phyloP scores from a whole-genome alignment of 2,113 vertebrate genomes.

The Zeus faber region DNA sequence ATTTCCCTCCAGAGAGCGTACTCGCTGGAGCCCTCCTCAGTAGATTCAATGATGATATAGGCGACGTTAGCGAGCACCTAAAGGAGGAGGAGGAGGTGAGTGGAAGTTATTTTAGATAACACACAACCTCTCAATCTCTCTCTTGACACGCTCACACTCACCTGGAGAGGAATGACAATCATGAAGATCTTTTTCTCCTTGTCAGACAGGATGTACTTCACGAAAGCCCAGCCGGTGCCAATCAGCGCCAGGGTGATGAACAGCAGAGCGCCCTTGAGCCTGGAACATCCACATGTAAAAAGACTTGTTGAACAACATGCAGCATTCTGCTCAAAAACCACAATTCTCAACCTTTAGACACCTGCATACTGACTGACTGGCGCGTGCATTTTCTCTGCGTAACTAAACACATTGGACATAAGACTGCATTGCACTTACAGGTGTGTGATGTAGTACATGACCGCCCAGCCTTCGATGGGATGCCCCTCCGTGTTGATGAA shows the following conservation, averaged over 20 bases:
- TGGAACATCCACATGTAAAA: slow-evolving; percentile 33
- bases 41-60: slow-evolving; percentile 82
- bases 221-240: slow-evolving; percentile 83
- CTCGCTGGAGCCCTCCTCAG: slow-evolving; percentile 81
- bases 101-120: background rate
- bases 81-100: background rate
- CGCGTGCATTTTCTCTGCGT: background rate
- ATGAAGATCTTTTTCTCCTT: slow-evolving; percentile 90
- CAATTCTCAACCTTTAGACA: no score
- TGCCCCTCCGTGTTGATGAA: slow-evolving; percentile 83
- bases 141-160: slow-evolving; percentile 34
- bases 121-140: background rate
- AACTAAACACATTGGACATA: no score
- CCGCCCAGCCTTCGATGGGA: slow-evolving; percentile 81
- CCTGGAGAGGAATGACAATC: slow-evolving; percentile 85
- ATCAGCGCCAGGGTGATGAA: slow-evolving; percentile 87
- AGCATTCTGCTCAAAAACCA: no score
- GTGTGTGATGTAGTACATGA: slow-evolving; percentile 87
- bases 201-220: slow-evolving; percentile 84
- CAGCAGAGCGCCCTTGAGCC: slow-evolving; percentile 83
- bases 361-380: no score
- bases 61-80: slow-evolving; percentile 85
- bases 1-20: slow-evolving; percentile 83
- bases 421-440: slow-evolving; percentile 78
- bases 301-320: no score